A percentile compares a stretch with the other conserved stretches of the same genome.
Evolutionary conservation across 2,888 invertebrate genomes (phyloP).

Genomic region (Sarcophaga carnaria): DNA sequence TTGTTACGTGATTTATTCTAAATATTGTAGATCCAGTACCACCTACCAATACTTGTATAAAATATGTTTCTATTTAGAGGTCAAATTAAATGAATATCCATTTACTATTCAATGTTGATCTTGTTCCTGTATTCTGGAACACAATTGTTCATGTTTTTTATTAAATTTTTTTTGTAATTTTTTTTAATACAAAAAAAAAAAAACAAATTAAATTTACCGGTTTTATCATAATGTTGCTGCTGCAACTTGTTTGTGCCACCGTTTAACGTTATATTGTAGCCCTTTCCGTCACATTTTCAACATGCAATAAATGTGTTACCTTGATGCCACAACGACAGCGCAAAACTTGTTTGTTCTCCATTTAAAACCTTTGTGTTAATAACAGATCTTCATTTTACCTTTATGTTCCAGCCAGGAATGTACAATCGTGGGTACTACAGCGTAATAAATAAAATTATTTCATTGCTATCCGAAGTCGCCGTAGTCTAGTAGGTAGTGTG

Average conservation of each 20-base stretch:
- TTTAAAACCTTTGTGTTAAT: conserved; percentile 4
- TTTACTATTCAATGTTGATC: conserved; percentile 4
- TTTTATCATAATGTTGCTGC: conserved; percentile 17
- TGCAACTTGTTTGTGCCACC: conserved; percentile 12
- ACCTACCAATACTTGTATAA: background rate
- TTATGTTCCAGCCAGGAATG: conserved; percentile 18
- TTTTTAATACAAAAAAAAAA: background rate
- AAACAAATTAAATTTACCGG: conserved; percentile 4
- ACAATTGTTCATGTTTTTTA: too few species aligned
- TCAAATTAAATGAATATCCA: conserved; percentile 37
- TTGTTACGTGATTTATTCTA: background rate
- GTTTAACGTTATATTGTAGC: conserved; percentile 32
- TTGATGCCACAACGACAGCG: conserved; percentile 31
- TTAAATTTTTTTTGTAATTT: background rate
- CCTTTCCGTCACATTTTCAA: background rate
- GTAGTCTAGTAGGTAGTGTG: too few species aligned
- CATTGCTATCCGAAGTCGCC: too few species aligned
- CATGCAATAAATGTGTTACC: conserved; percentile 31
- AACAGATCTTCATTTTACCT: background rate
- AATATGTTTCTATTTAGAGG: conserved; percentile 48
- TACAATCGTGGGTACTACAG: background rate
- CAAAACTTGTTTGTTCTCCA: background rate
- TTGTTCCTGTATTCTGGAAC: conserved; percentile 17
- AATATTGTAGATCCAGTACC: background rate
- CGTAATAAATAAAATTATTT: background rate